Evolutionary conservation across 2,888 invertebrate genomes (phyloP).

Genomic region (Drosophila stalkeri): DNA sequence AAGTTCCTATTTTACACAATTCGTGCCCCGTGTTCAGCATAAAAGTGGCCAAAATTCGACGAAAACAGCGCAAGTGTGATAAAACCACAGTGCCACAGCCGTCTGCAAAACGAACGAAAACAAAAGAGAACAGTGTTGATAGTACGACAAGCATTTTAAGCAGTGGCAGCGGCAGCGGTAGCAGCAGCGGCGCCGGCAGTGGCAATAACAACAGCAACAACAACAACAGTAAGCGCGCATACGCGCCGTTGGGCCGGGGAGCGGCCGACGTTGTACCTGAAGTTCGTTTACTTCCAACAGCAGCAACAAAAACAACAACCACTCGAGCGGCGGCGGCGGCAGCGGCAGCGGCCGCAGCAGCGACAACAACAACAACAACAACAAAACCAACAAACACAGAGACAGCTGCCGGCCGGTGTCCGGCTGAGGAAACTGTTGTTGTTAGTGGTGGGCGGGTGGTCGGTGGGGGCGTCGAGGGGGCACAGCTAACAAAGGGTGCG

Average conservation of each 20-base stretch:
- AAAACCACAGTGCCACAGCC: constrained; percentile 71
- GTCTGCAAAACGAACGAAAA: constrained; percentile 71
- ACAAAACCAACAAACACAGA: constrained; percentile 9
- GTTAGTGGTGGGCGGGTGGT: constrained; percentile 48
- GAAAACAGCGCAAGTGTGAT: constrained; percentile 79
- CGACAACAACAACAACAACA: constrained; percentile 19
- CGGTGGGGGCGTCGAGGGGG: constrained; percentile 32
- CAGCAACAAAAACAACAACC: constrained; percentile 19
- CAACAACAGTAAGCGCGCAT: constrained; percentile 46
- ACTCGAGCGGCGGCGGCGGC: constrained; percentile 31
- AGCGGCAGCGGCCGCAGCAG: constrained; percentile 23
- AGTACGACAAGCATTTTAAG: constrained; percentile 69
- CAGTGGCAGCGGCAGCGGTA: constrained; percentile 51
- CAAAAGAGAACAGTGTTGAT: constrained; percentile 74
- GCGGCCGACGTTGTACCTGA: constrained; percentile 61
- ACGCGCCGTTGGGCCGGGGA: constrained; percentile 67
- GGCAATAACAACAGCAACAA: constrained; percentile 35
- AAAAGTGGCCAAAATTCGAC: constrained; percentile 81
- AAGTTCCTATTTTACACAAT: constrained; percentile 66
- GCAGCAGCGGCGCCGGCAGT: constrained; percentile 41
- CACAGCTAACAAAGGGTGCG: constrained; percentile 60
- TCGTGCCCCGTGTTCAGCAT: constrained; percentile 49
- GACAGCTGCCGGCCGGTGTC: constrained; percentile 69
- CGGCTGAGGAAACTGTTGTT: constrained; percentile 67
- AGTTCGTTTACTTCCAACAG: constrained; percentile 48